phyloP scores from a whole-genome alignment of 2,797 vertebrate genomes.

The Melanotaenia nigrans region DNA sequence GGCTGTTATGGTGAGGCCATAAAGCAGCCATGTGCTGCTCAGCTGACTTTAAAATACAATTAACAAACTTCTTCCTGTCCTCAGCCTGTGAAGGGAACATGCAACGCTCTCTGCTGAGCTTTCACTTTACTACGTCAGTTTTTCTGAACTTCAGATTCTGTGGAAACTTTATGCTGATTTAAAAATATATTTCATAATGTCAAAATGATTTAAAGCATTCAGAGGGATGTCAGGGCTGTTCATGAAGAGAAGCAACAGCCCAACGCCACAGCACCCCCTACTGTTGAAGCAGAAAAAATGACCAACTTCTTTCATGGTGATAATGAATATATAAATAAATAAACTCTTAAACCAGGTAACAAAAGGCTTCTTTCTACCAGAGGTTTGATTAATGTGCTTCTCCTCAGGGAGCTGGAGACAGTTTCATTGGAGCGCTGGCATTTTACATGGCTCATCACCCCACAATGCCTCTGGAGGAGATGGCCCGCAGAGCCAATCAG shows the following conservation, averaged over 20 bases:
- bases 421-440: constrained; percentile 94
- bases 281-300: constrained; percentile 50
- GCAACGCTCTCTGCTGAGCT: too few species aligned
- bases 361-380: neutral
- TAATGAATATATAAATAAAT: neutral
- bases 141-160: neutral
- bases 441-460: constrained; percentile 92
- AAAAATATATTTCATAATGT: neutral
- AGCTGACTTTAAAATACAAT: constrained; percentile 39
- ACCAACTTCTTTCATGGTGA: neutral
- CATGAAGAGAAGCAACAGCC: constrained; percentile 30
- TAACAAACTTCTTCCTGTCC: neutral
- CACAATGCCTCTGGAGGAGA: constrained; percentile 88
- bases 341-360: neutral
- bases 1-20: constrained; percentile 30
- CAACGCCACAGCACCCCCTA: constrained; percentile 80
- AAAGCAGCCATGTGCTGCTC: constrained; percentile 28
- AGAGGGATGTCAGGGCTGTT: constrained; percentile 17
- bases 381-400: constrained; percentile 18
- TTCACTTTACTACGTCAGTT: too few species aligned
- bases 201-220: neutral
- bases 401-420: constrained; percentile 94
- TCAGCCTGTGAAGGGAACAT: too few species aligned
- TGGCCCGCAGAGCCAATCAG: constrained; percentile 88
- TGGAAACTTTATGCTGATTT: too few species aligned